Conservation (phyloP, 1,140 invertebrate species). For the Manduca sexta region DNA sequence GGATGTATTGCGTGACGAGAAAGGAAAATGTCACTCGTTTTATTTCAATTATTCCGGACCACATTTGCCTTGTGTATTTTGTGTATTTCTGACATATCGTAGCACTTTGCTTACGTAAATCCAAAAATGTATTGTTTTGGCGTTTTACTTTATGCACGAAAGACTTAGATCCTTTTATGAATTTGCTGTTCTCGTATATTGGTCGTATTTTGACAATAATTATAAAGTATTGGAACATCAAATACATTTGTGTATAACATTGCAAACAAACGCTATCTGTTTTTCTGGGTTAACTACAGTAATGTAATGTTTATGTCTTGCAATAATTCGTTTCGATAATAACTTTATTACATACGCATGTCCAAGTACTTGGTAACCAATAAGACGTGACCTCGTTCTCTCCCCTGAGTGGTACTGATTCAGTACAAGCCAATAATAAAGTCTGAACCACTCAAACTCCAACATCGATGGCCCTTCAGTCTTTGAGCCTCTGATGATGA, state of each 20-base stretch:
- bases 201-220: no score
- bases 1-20: constrained; percentile 42
- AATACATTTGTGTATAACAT: no score
- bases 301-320: no score
- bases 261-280: no score
- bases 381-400: constrained; percentile 60
- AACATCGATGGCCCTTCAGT: constrained; percentile 55
- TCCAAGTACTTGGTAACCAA: constrained; percentile 8
- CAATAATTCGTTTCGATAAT: no score
- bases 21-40: constrained; percentile 49
- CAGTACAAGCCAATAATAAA: constrained; percentile 62
- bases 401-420: constrained; percentile 33
- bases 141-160: no score
- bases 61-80: constrained; percentile 28
- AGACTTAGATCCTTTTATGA: no score
- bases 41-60: constrained; percentile 50
- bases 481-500: constrained; percentile 55
- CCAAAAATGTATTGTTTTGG: no score
- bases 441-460: constrained; percentile 45
- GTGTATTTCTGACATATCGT: constrained; percentile 23
- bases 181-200: no score
- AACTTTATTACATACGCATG: no score
- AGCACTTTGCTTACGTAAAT: neutral
- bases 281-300: no score
- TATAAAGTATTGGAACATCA: no score